Conservation (phyloP, 2,888 invertebrate species). For the Lordiphosa andalusiaca region DNA sequence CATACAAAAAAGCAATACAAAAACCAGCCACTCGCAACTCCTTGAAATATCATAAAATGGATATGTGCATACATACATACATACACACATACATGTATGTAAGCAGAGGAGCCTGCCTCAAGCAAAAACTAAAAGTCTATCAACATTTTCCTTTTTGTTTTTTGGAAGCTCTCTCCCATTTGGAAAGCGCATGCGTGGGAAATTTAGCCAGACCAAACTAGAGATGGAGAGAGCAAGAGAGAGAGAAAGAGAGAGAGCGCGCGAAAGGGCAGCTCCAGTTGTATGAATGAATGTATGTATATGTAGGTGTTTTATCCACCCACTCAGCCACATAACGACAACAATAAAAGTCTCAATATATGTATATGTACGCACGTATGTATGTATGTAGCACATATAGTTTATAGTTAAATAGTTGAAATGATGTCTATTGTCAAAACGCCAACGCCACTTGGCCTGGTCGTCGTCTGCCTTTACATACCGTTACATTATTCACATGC, state of each 20-base stretch:
- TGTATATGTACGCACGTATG: neutral
- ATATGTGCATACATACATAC: constrained; percentile 9
- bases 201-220: constrained; percentile 13
- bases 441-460: constrained; percentile 12
- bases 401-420: constrained; percentile 33
- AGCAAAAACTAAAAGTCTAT: constrained; percentile 58
- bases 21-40: constrained; percentile 20
- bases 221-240: constrained; percentile 4
- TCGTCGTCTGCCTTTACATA: constrained; percentile 12
- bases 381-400: constrained; percentile 6
- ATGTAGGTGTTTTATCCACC: constrained; percentile 13
- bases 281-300: constrained; percentile 10
- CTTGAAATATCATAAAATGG: constrained; percentile 13
- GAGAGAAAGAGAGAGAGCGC: constrained; percentile 9
- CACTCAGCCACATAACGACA: constrained; percentile 12
- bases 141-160: constrained; percentile 22
- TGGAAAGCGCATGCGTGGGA: constrained; percentile 54
- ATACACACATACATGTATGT: constrained; percentile 6
- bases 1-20: constrained; percentile 1
- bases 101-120: constrained; percentile 53
- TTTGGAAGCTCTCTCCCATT: constrained; percentile 30
- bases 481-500: constrained; percentile 35
- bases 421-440: constrained; percentile 11
- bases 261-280: constrained; percentile 34
- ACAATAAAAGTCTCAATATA: constrained; percentile 12